Percentiles rank a stretch among this genome's conserved stretches.
phyloP scores from a whole-genome alignment of 2,113 vertebrate species.

The Dipodomys merriami region DNA sequence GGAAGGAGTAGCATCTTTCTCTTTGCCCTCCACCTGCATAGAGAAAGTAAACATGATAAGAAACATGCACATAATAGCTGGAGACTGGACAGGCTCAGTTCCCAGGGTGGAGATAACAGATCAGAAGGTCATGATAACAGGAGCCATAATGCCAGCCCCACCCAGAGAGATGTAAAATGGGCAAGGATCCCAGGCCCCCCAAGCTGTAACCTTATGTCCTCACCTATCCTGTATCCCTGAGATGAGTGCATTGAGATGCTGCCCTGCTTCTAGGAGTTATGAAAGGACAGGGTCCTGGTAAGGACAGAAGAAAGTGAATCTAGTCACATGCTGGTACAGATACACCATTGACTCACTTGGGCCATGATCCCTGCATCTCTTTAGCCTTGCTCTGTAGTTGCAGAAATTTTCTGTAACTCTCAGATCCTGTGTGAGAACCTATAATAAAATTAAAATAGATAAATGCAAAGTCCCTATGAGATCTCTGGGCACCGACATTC shows the following conservation, averaged over 20 bases:
- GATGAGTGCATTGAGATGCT: fast-evolving
- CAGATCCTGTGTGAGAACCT: background rate
- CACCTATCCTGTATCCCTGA: background rate
- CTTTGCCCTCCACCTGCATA: background rate
- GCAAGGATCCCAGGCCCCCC: background rate
- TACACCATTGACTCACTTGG: background rate
- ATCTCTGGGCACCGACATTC: background rate
- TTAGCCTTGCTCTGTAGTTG: background rate
- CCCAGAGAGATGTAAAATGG: background rate
- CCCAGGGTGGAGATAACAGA: background rate
- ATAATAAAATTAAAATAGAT: background rate
- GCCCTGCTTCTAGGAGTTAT: background rate
- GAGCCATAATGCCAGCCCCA: background rate
- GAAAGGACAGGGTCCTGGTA: fast-evolving
- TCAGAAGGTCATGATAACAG: background rate
- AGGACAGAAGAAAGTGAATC: background rate
- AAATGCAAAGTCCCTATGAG: background rate
- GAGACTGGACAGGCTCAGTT: background rate
- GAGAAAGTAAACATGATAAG: constrained; percentile 50
- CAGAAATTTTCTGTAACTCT: background rate
- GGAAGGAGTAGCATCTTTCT: background rate
- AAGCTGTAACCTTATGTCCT: background rate
- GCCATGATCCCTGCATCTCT: background rate
- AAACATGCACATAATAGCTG: constrained; percentile 18
- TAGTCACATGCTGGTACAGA: background rate